A percentile compares a stretch with the other conserved stretches of the same genome.
Conservation (phyloP, 1,140 invertebrate genomes). For the Pogonus chalceus region DNA sequence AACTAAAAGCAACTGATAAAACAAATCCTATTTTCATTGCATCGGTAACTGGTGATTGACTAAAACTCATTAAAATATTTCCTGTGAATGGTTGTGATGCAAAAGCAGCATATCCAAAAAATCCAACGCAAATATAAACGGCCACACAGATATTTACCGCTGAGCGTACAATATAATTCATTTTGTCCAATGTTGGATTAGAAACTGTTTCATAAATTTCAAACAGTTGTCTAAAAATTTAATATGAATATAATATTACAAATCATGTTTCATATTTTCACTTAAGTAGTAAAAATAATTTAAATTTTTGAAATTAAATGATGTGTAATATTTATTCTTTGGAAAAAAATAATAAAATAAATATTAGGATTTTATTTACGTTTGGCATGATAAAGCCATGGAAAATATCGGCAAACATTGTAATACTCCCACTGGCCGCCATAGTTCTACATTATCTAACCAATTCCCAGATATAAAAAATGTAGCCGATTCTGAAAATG, state of each 20-base stretch:
- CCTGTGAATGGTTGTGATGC: constrained; percentile 69
- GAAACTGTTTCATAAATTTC: constrained; percentile 87
- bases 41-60: constrained; percentile 67
- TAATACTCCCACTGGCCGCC: constrained; percentile 73
- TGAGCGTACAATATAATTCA: constrained; percentile 76
- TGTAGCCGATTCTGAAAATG: constrained; percentile 61
- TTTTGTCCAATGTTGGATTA: constrained; percentile 76
- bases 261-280: too few species aligned
- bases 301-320: too few species aligned
- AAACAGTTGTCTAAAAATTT: constrained; percentile 75
- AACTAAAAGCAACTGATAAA: constrained; percentile 87
- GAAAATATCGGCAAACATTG: constrained; percentile 91
- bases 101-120: constrained; percentile 94
- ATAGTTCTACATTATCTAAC: constrained; percentile 65
- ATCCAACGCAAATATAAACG: constrained; percentile 79
- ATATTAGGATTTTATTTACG: too few species aligned
- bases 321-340: too few species aligned
- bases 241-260: too few species aligned
- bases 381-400: constrained; percentile 92
- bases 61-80: constrained; percentile 82
- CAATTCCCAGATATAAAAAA: constrained; percentile 66
- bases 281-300: too few species aligned
- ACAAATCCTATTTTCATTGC: constrained; percentile 91
- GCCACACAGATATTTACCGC: constrained; percentile 85
- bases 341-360: too few species aligned